Evolutionary conservation across 1,140 invertebrate species (phyloP).

Genomic region (Cylas formicarius): DNA sequence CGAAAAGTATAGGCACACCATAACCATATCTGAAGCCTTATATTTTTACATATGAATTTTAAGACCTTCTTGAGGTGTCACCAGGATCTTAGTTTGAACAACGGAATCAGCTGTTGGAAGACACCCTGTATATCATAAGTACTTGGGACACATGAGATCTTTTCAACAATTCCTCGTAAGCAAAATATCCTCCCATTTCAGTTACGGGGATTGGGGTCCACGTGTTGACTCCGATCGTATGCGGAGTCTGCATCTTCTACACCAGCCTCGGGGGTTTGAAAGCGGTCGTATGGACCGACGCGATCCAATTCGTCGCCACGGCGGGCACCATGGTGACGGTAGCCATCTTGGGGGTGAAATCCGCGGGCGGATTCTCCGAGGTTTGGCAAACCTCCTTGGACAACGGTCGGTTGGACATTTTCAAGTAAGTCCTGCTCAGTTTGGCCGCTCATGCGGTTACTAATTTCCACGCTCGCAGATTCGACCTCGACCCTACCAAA

Average conservation of each 20-base stretch:
- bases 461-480: conserved; percentile 45
- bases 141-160: too few relatives aligned
- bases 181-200: conserved; percentile 37
- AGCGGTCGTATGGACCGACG: conserved; percentile 83
- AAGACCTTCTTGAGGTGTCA: too few relatives aligned
- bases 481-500: conserved; percentile 65
- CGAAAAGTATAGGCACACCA: too few relatives aligned
- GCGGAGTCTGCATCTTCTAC: conserved; percentile 74
- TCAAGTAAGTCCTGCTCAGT: conserved; percentile 47
- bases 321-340: conserved; percentile 62
- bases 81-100: too few relatives aligned
- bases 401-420: conserved; percentile 52
- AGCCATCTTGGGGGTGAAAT: conserved; percentile 56
- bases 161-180: too few relatives aligned
- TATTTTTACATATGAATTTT: too few relatives aligned
- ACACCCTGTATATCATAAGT: too few relatives aligned
- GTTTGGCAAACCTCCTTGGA: conserved; percentile 54
- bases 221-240: conserved; percentile 61
- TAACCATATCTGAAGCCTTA: too few relatives aligned
- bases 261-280: conserved; percentile 79
- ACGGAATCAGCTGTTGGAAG: too few relatives aligned
- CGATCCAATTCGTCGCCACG: conserved; percentile 73
- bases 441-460: not conserved
- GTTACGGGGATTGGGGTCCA: conserved; percentile 68
- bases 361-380: conserved; percentile 56